Evolutionary conservation across 2,888 invertebrate genomes (phyloP), one percentile per base, ranked within the genome.

Genomic region (Resseliella maxima): DNA sequence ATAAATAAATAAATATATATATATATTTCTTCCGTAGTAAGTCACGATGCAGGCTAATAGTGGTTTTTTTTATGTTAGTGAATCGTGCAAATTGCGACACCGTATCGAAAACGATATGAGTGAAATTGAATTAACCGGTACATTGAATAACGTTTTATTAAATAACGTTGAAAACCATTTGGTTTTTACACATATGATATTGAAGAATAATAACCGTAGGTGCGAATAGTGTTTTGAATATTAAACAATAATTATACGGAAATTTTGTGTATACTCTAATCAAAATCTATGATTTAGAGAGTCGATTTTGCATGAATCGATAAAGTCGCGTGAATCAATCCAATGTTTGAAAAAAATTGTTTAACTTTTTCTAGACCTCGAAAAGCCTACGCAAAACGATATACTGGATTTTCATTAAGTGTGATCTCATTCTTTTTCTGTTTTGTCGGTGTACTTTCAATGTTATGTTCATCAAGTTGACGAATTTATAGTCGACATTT

Each of bases 81-180:
- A 8, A 50, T 50, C 46, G 46, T 50, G 46, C 46, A 50, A 41
- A 41, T n/a, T n/a, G n/a, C 41, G 41, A 41, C 41, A 5, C 5
- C 5, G 41, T 41, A 12, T 15, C 46, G 46, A 50, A 2, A 24
- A n/a, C 59, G 18, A 50, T 10, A 21, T 50, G 59, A 59, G 50
- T 59, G 31, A 72, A 72, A 72, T 72, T 72, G 31, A 72, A 31
- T 41, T 72, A 72, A 72, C 72, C 72, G 72, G 72, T 72, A 72
- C 31, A 72, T 72, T 72, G 72, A 72, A n/a, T 72, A 72, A 72
- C 31, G 31, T 72, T 12, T n/a, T 59, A 59, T 59, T 59, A 59
- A 59, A 59, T 72, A 72, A 72, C 72, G 50, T 24, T 10, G n/a
- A 59, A 59, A 59, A n/a, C n/a, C n/a, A n/a, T n/a, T n/a, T n/a